Percentiles rank a stretch among this genome's conserved stretches.
Conservation (phyloP, 2,888 invertebrate species). For the Yponomeuta sedellus region DNA sequence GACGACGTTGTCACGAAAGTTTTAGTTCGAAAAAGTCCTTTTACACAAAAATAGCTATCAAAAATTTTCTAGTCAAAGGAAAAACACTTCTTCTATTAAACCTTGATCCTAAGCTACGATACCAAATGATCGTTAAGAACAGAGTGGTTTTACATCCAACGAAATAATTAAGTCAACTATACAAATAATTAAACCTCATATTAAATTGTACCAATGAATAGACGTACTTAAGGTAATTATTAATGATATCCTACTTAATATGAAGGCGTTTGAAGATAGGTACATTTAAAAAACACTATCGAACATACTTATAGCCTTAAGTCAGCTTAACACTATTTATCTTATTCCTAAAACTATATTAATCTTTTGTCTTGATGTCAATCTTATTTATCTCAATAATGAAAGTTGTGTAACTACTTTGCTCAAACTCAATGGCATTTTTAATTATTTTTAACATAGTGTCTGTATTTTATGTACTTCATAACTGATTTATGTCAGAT, state of each 20-base stretch:
- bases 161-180: slow-evolving; percentile 27
- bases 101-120: slow-evolving; percentile 51
- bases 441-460: slow-evolving; percentile 22
- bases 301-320: too few species aligned
- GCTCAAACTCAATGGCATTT: slow-evolving; percentile 73
- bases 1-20: too few species aligned
- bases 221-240: slow-evolving; percentile 19
- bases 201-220: slow-evolving; percentile 48
- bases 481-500: slow-evolving; percentile 7
- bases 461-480: background rate
- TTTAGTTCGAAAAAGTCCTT: background rate
- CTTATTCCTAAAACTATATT: background rate
- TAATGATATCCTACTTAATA: background rate
- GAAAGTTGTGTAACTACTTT: slow-evolving; percentile 31
- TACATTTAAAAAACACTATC: too few species aligned
- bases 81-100: slow-evolving; percentile 38
- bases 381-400: background rate
- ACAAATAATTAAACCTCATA: slow-evolving; percentile 20
- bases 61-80: slow-evolving; percentile 61
- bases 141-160: slow-evolving; percentile 17
- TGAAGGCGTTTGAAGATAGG: background rate
- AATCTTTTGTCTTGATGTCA: background rate
- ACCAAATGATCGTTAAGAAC: slow-evolving; percentile 54
- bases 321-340: background rate
- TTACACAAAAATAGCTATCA: slow-evolving; percentile 6